These are phyloP conservation scores for Picathartes gymnocephalus DNA, from an alignment of 2,113 vertebrate genomes.

Conservation along the genomic window DNA sequence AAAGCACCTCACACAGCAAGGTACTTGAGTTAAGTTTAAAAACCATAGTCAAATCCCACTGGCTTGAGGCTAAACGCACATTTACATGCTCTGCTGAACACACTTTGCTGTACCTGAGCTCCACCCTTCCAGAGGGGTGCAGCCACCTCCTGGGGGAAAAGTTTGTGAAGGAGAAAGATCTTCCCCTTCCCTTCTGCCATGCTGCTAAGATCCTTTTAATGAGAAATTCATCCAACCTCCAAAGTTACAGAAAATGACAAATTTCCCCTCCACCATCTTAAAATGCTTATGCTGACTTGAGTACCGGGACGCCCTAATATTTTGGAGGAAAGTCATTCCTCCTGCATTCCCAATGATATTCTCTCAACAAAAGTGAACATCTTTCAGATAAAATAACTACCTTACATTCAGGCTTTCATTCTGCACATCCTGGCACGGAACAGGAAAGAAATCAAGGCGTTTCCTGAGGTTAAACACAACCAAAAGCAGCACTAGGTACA, in stretches of 20 bases:
- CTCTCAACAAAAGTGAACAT: neutral
- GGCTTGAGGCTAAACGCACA: neutral
- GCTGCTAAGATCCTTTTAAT: neutral
- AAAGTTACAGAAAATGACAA: neutral
- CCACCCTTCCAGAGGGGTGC: neutral
- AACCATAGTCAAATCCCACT: neutral
- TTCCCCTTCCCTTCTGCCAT: neutral
- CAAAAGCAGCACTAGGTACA: neutral
- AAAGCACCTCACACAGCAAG: neutral
- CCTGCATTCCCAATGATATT: fast-evolving
- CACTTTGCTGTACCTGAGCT: neutral
- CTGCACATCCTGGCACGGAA: neutral
- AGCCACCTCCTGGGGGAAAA: neutral
- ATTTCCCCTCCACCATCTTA: neutral
- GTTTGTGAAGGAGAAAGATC: neutral
- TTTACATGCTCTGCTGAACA: neutral
- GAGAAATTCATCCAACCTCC: neutral
- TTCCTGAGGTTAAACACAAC: neutral
- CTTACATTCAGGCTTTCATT: neutral
- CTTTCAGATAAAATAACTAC: neutral
- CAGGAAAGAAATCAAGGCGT: neutral
- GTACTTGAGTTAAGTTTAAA: neutral
- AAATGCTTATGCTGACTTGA: neutral
- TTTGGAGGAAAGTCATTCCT: neutral
- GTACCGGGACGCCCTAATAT: neutral